phyloP scores from a whole-genome alignment of 2,797 vertebrate genomes.

The Lepus townsendii region DNA sequence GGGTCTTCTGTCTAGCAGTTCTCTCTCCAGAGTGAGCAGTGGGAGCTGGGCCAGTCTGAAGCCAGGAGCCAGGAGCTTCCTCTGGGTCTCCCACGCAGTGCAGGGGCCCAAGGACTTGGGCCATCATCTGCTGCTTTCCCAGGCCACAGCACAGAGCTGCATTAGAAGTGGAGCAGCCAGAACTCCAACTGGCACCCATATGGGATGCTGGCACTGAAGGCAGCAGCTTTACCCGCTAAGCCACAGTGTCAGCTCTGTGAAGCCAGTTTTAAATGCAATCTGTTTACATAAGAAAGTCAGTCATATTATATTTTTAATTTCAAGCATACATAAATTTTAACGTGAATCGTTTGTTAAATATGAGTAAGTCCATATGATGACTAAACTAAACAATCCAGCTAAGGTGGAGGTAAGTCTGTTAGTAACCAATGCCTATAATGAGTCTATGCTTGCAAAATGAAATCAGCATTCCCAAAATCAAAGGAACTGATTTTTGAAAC shows the following conservation, averaged over 20 bases:
- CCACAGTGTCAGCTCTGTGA: neutral
- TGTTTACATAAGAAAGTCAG: neutral
- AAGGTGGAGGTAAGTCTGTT: slow-evolving; percentile 12
- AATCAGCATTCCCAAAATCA: slow-evolving; percentile 7
- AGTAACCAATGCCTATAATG: neutral
- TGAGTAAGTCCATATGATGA: neutral
- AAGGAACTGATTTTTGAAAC: neutral
- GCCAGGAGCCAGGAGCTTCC: too few relatives aligned
- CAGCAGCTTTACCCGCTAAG: too few relatives aligned
- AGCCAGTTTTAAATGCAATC: neutral
- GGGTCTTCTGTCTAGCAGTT: too few relatives aligned
- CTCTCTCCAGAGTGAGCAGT: too few relatives aligned
- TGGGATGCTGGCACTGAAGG: too few relatives aligned
- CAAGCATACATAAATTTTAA: neutral
- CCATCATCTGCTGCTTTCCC: too few relatives aligned
- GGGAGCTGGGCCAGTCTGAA: too few relatives aligned
- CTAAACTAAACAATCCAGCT: slow-evolving; percentile 5
- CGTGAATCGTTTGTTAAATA: neutral
- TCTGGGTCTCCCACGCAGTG: too few relatives aligned
- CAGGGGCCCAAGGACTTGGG: too few relatives aligned
- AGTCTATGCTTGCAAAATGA: neutral
- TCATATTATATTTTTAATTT: neutral
- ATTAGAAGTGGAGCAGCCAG: too few relatives aligned
- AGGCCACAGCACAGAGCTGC: too few relatives aligned
- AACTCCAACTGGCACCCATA: too few relatives aligned